A percentile compares a stretch with the other conserved stretches of the same genome.
Evolutionary conservation across 2,888 invertebrate genomes (phyloP).

Genomic region (Herminia tarsipennalis): DNA sequence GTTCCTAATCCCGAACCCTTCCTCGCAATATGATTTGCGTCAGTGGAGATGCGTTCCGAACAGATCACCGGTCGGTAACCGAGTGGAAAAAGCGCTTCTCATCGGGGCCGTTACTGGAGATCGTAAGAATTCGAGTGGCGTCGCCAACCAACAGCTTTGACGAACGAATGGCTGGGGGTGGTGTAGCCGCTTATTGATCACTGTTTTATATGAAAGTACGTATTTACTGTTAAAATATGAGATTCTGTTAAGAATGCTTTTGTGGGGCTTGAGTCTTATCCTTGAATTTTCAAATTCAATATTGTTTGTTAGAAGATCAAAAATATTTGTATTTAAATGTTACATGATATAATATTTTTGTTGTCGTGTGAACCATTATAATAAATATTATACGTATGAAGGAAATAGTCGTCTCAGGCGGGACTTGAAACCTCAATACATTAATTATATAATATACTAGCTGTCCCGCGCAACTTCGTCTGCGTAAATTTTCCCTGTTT

Average conservation of each 20-base stretch:
- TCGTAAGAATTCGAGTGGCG: conserved; percentile 68
- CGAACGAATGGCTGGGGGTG: conserved; percentile 28
- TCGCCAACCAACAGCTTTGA: conserved; percentile 36
- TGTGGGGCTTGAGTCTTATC: neutral
- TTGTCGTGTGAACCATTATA: no score
- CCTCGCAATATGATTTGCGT: conserved; percentile 85
- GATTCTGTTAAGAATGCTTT: neutral
- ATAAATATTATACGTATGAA: no score
- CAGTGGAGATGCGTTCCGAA: conserved; percentile 82
- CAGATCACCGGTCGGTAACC: conserved; percentile 84
- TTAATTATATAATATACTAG: no score
- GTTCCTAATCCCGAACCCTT: conserved; percentile 80
- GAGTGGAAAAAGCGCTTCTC: conserved; percentile 85
- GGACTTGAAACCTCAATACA: no score
- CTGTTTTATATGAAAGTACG: conserved; percentile 6
- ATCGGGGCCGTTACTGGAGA: conserved; percentile 68
- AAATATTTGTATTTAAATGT: no score
- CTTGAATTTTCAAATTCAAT: no score
- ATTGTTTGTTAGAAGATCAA: no score
- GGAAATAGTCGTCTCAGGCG: no score
- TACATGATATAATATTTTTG: no score
- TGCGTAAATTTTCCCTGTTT: no score
- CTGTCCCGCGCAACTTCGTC: no score
- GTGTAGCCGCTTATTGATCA: conserved; percentile 28
- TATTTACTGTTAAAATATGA: neutral